Evolutionary conservation across 2,113 vertebrate species (phyloP).

Genomic region (Festucalex cinctus): DNA sequence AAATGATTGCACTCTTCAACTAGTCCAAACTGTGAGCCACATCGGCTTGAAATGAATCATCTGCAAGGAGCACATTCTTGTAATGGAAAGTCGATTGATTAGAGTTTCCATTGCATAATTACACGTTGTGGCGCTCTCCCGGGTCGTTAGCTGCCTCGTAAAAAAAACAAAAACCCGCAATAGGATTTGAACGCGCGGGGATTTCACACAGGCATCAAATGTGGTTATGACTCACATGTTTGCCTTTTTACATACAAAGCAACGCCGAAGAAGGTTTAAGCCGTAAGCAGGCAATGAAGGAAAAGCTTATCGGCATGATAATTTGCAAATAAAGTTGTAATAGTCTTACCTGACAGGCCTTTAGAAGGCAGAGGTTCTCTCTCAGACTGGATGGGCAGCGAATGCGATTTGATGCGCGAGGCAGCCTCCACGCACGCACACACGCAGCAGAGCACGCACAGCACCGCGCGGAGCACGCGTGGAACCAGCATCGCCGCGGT

Average conservation of each 20-base stretch:
- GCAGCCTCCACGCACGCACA: conserved; percentile 49
- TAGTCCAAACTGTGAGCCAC: conserved; percentile 44
- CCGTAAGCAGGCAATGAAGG: neutral
- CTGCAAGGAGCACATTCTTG: conserved; percentile 31
- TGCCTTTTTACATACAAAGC: conserved; percentile 38
- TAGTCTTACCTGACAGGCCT: conserved; percentile 76
- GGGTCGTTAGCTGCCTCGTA: conserved; percentile 35
- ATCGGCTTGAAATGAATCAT: conserved; percentile 51
- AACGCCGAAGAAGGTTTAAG: neutral
- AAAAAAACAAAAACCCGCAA: conserved; percentile 40
- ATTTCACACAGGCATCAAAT: conserved; percentile 56
- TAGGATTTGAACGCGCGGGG: conserved; percentile 18
- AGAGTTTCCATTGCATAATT: conserved; percentile 48
- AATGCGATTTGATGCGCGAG: conserved; percentile 70
- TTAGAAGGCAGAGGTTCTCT: conserved; percentile 79
- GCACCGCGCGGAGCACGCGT: conserved; percentile 45
- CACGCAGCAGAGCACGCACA: conserved; percentile 67
- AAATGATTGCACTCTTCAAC: conserved; percentile 56
- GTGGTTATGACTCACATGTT: conserved; percentile 65
- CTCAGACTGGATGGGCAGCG: conserved; percentile 84
- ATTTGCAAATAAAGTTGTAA: neutral
- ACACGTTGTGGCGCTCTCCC: conserved; percentile 18
- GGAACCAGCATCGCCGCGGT: conserved; percentile 59
- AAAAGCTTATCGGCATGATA: neutral
- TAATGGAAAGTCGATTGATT: conserved; percentile 68